A percentile compares a stretch with the other conserved stretches of the same genome.
These are phyloP conservation scores for Hephaestus fuliginosus DNA, from an alignment of 2,797 vertebrate species.

Conservation along the genomic window DNA sequence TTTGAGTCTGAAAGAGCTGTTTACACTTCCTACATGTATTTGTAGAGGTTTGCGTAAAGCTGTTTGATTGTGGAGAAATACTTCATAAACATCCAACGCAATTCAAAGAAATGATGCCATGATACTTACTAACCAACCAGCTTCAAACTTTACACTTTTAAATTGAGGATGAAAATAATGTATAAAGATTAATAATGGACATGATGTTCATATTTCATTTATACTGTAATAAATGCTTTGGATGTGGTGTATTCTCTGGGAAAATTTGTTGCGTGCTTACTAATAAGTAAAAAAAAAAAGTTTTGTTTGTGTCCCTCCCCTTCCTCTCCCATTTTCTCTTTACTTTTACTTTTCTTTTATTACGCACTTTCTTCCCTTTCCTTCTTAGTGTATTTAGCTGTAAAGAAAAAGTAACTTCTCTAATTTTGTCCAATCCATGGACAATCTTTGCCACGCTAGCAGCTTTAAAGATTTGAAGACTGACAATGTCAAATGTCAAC, in stretches of 20 bases:
- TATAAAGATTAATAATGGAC: not conserved
- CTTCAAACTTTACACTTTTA: constrained; percentile 4
- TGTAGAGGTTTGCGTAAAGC: too few species aligned
- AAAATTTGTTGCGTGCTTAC: not conserved
- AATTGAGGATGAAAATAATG: not conserved
- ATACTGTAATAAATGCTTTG: not conserved
- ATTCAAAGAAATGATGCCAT: not conserved
- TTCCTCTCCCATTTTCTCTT: not conserved
- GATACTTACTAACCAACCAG: not conserved
- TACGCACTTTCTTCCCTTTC: not conserved
- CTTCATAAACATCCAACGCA: not conserved
- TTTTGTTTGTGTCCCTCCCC: too few species aligned
- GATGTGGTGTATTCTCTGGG: not conserved
- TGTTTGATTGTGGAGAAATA: too few species aligned
- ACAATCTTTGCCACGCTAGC: too few species aligned
- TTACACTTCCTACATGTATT: too few species aligned
- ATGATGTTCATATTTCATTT: not conserved
- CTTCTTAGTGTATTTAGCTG: not conserved
- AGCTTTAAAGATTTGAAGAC: too few species aligned
- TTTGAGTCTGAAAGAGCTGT: too few species aligned
- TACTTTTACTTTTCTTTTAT: not conserved
- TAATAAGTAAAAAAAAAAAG: too few species aligned
- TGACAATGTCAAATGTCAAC: too few species aligned
- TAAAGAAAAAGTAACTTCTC: not conserved
- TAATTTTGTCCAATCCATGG: not conserved